Base-by-base conservation (phyloP, 2,888 invertebrate genomes). In the Drosophila neonasuta region DNA sequence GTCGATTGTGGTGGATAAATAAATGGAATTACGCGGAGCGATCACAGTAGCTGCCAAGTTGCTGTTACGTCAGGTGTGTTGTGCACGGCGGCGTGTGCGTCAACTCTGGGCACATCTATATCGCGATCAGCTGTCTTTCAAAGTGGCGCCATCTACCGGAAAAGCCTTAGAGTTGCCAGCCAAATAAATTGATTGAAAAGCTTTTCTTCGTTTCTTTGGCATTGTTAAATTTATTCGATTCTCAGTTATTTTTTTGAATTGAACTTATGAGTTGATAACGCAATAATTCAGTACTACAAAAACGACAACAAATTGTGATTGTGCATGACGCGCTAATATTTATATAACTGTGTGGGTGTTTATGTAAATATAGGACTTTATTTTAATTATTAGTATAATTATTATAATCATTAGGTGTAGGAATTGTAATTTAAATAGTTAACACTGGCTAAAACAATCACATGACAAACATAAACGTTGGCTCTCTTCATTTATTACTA, bases 391-490 rank as follows among this genome's bases (percentile, higher is more conserved):
- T 58, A 71, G 32, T 56, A 68, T 4, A n/a, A 36, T 36, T n/a
- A 39, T 50, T 62, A 49, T 50, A 34, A 36, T 52, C 50, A 41
- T 42, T 50, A 49, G 54, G 44, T 42, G 24, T 58, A 61, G 45
- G 61, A 51, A 41, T 68, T 45, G 44, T 64, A 67, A 24, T 58
- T 55, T 56, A 50, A 56, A 45, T 63, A 67, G 51, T 64, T 68
- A 74, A 75, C 68, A 50, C 65, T 65, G 62, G 62, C 67, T 73
- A 64, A 64, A 70, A 77, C 58, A 77, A 86, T 82, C 80, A 82
- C 65, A 74, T 66, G 69, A 80, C 55, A 74, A 83, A 77, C 75
- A 77, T 75, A 83, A 83, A 78, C 72, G 71, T 68, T 68, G 52
- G 54, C 61, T 69, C 64, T 63, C 59, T 79, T 73, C 74, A 64